Conservation (phyloP, 2,797 vertebrate genomes). For the Amniataba percoides region DNA sequence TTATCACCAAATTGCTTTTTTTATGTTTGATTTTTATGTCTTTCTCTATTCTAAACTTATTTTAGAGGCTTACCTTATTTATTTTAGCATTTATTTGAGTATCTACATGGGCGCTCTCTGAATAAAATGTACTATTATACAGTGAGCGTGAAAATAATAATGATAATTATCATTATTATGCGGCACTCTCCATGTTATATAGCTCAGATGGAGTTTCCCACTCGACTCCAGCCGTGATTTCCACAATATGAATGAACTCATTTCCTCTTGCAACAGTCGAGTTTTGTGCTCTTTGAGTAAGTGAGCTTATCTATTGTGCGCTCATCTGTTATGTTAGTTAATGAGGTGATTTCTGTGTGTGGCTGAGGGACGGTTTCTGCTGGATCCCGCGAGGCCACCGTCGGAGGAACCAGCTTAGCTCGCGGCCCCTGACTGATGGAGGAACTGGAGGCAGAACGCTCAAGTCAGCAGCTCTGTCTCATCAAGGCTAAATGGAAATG, state of each 20-base stretch:
- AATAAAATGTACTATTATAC: not conserved
- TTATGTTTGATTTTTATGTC: not conserved
- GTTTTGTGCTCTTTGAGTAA: constrained; percentile 31
- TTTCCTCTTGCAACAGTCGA: constrained; percentile 28
- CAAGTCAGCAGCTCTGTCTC: constrained; percentile 72
- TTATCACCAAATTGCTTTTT: too few relatives aligned
- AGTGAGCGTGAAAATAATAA: not conserved
- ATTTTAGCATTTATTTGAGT: not conserved
- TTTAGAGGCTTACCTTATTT: not conserved
- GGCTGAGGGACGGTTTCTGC: constrained; percentile 46
- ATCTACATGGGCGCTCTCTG: not conserved
- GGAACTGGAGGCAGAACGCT: constrained; percentile 49
- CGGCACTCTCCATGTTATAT: not conserved
- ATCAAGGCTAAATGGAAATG: constrained; percentile 70
- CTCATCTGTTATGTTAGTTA: constrained; percentile 67
- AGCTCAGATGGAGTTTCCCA: not conserved
- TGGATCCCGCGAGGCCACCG: constrained; percentile 55
- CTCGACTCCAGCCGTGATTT: constrained; percentile 29
- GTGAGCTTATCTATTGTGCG: constrained; percentile 52
- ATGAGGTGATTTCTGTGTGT: constrained; percentile 57
- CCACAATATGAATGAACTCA: constrained; percentile 21
- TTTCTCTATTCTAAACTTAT: not conserved
- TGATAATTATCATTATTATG: not conserved
- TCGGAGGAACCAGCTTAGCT: constrained; percentile 58
- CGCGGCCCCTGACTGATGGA: constrained; percentile 62